Evolutionary conservation across 2,888 invertebrate species (phyloP), one percentile per base, ranked within the genome.

Genomic region (Scotopteryx bipunctaria): DNA sequence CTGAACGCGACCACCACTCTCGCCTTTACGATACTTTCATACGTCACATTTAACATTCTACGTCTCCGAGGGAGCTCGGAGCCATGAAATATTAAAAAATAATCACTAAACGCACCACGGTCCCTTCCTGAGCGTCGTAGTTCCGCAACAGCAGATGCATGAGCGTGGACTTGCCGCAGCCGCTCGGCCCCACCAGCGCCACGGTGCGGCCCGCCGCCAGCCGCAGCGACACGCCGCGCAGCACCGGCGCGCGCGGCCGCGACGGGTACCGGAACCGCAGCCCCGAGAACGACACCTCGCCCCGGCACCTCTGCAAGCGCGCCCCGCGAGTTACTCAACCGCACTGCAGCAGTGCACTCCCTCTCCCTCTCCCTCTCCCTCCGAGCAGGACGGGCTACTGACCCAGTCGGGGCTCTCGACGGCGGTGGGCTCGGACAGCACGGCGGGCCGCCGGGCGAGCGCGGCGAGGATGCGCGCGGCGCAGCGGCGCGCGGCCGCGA

Each of bases 81-180:
- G n/a, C n/a, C n/a, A n/a, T n/a, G n/a, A n/a, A n/a, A n/a, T 2
- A 21, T 21, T 21, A 21, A 21, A 21, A 1, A 5, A 21, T 21
- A 5, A 8, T 6, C 8, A 21, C 5, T 1, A 21, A 21, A 86
- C 90, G 76, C 61, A 78, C 91, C 67, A 90, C 86, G 4, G 59
- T 79, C 0, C 94, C 94, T 0, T 71, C 83, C 13, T 83, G 86
- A 47, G 95, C 93, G 74, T 96, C 96, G 70, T 97, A 97, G 69
- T 94, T 93, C 52, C 97, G 86, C 76, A 96, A 91, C 46, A 97
- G 79, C 16, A 97, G 81, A 57, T 96, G 95, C 64, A 96, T 91
- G 41, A 95, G 92, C 0, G 96, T 96, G 3, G 95, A 95, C 81
- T 96, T 96, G 2, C 96, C 96, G 68, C 95, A 95, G 8, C 96